Percentiles rank a stretch among this genome's conserved stretches.
phyloP scores from a whole-genome alignment of 2,888 invertebrate species.

The Nomada lathburiana region DNA sequence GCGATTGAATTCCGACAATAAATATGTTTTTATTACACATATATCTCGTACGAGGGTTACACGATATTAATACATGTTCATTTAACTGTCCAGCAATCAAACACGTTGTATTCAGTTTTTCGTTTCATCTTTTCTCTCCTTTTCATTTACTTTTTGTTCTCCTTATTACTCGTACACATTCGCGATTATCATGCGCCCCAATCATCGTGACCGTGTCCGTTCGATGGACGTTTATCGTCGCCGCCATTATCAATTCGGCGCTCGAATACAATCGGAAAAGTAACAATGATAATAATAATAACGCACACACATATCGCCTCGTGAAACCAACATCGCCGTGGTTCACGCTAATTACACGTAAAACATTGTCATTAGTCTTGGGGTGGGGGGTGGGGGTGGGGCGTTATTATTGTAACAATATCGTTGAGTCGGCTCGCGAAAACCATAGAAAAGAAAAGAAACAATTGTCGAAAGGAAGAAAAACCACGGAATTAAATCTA shows the following conservation, averaged over 20 bases:
- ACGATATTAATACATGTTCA: slow-evolving; percentile 84
- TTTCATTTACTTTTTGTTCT: slow-evolving; percentile 8
- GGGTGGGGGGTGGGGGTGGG: background rate
- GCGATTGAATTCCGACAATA: slow-evolving; percentile 79
- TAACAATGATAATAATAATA: background rate
- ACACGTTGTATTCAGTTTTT: slow-evolving; percentile 81
- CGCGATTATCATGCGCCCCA: slow-evolving; percentile 53
- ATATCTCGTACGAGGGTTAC: slow-evolving; percentile 84
- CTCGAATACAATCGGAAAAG: slow-evolving; percentile 16
- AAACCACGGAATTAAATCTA: slow-evolving; percentile 8
- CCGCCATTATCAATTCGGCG: slow-evolving; percentile 38
- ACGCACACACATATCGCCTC: slow-evolving; percentile 5
- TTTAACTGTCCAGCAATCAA: slow-evolving; percentile 85
- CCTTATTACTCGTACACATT: slow-evolving; percentile 55
- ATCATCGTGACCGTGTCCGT: slow-evolving; percentile 42
- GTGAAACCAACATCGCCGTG: background rate
- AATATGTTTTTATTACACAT: slow-evolving; percentile 85
- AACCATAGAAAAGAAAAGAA: background rate
- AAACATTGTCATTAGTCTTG: slow-evolving; percentile 11
- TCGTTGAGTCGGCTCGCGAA: background rate
- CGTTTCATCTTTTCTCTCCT: slow-evolving; percentile 5
- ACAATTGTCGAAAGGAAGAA: background rate
- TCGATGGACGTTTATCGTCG: slow-evolving; percentile 51
- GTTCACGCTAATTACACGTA: background rate
- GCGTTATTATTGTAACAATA: background rate